Base-by-base conservation (phyloP, 2,113 vertebrate species). In the Corythornis vintsioides region DNA sequence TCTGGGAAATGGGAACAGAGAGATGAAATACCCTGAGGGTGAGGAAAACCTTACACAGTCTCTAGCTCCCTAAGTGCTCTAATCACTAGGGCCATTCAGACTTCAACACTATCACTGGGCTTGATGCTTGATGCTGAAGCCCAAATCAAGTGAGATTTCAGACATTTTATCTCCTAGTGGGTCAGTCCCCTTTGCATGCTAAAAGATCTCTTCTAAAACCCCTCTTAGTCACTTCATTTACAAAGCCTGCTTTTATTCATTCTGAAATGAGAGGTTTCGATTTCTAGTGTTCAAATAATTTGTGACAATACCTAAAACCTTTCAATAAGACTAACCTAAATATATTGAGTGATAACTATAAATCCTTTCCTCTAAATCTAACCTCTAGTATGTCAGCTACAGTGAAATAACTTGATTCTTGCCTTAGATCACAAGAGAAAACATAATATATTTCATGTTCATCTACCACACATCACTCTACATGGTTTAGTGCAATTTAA, bases 41-140 rank as follows among this genome's bases (percentile, higher is more conserved):
- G 29, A 82, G 81, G 18, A 95, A 92, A 92, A 87, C 31, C n/a
- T 81, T 69, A 33, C 24, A 82, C 74, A 63, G 24, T 52, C 73
- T 75, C n/a, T 24, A 72, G n/a, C 24, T 76, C 59, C 35, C 20
- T 52, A 61, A 83, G 3, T n/a, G 28, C 11, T 84, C 29, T 67
- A n/a, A 87, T 93, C 11, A 72, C 61, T 89, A 81, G 9, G 3
- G 13, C 17, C 48, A 71, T 88, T 93, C 70, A 89, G 53, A 14
- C 48, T 69, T 26, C 8, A 47, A 4, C 6, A 29, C 9, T 75
- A 1, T 63, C 25, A 48, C 18, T 67, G 31, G 17, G 14, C 18
- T 87, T 65, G 77, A 53, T 61, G 14, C 18, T 87, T 65, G 77
- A 53, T 61, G 38, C 7, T 61, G 47, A 89, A 78, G 11, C 38